Base-by-base conservation (phyloP, 2,113 vertebrate genomes). In the Apodemus speciosus region DNA sequence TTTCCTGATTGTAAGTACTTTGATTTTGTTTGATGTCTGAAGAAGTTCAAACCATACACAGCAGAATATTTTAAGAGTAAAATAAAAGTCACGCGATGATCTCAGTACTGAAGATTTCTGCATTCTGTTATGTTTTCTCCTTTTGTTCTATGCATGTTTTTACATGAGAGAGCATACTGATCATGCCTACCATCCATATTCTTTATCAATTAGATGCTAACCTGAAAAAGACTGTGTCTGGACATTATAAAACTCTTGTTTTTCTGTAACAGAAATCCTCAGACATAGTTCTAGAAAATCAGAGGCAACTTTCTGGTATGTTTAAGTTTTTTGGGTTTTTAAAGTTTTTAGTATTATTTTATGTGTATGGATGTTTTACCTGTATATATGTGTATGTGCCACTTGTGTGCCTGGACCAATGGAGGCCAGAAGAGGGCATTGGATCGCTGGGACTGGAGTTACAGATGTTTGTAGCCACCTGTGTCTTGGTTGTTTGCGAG, bases 261-360 rank as follows among this genome's bases (percentile, higher is more conserved):
- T 9, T 58, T 32, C 46, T 80, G 23, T 38, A 58, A 38, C 77
- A 58, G 10, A 85, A 72, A 89, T 81, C 30, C 13, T 79, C 49
- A 92, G 10, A 68, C 81, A 4, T 71, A 58, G 58, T 95, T 95
- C 66, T 30, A 68, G 32, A 20, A 88, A 92, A 53, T 38, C 35
- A 38, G 51, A 38, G 35, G 21, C 9, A 92, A 71, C 43, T 20
- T 77, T 23, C 18, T 43, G n/a, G 64, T 71, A 46, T 11, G n/a
- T 91, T 80, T 58, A 80, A 38, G 49, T 38, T 80, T 80, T 58
- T 1, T 80, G 76, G 20, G 3, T 21, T 77, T 58, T 56, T 79
- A 6, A 79, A 14, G 23, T 38, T 25, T 20, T 79, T 71, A 40
- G 23, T 23, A 40, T 60, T 60, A 43, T 38, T 30, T 76, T 60